These are phyloP conservation scores for Garrulus glandarius DNA, from an alignment of 2,797 vertebrate genomes.

Conservation along the genomic window DNA sequence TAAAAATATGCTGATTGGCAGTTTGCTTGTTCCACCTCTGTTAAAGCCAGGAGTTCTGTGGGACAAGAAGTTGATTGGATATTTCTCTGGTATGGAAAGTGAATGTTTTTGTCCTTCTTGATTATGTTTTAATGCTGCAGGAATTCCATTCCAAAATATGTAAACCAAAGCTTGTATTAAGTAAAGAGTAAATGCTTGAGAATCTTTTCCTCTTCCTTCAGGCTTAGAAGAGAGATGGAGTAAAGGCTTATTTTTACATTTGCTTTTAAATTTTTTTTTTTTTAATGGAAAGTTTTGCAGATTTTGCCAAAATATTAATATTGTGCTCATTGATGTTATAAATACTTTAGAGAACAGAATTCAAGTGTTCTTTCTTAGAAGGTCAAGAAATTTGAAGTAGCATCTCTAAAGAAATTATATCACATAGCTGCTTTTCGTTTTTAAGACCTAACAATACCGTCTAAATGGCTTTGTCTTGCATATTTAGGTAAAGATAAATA, in stretches of 20 bases:
- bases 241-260: neutral
- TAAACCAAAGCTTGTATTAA: neutral
- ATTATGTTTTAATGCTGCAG: neutral
- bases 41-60: neutral
- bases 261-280: neutral
- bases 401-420: neutral
- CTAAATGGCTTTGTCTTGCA: neutral
- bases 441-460: neutral
- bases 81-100: neutral
- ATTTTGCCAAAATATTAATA: neutral
- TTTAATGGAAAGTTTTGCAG: neutral
- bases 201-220: neutral
- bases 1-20: neutral
- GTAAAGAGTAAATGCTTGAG: neutral
- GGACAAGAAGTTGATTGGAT: neutral
- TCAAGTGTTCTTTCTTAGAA: neutral
- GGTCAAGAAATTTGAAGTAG: neutral
- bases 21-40: neutral
- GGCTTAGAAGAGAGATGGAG: neutral
- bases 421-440: neutral
- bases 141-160: neutral
- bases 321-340: neutral
- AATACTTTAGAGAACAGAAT: neutral
- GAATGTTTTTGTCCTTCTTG: neutral
- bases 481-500: neutral